Percentiles rank a stretch among this genome's conserved stretches.
phyloP scores from a whole-genome alignment of 2,797 vertebrate genomes.

The Cygnus olor region DNA sequence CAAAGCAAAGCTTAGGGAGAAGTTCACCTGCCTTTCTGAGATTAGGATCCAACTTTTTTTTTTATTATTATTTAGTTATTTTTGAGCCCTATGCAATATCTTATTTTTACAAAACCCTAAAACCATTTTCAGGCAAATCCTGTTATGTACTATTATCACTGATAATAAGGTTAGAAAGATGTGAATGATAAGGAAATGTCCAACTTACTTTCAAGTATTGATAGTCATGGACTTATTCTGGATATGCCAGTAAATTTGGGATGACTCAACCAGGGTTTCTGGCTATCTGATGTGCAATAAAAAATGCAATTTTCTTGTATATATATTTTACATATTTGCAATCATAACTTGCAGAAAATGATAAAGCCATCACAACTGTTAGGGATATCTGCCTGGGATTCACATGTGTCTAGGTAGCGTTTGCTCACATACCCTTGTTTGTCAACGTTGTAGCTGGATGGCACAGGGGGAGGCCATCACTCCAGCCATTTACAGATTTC shows the following conservation, averaged over 20 bases:
- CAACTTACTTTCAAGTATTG: background rate
- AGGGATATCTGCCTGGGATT: background rate
- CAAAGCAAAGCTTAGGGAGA: background rate
- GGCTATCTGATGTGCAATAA: background rate
- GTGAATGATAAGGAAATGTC: background rate
- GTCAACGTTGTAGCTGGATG: background rate
- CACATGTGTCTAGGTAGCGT: accelerated
- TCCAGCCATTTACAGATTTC: background rate
- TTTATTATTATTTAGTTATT: background rate
- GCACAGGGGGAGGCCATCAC: background rate
- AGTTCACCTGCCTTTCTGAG: background rate
- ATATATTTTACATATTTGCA: background rate
- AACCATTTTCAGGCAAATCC: background rate
- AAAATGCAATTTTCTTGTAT: background rate
- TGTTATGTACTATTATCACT: background rate
- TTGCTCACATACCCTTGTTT: background rate
- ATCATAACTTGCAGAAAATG: background rate
- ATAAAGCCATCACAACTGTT: background rate
- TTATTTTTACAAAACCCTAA: background rate
- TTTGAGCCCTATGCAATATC: background rate
- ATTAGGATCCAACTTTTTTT: background rate
- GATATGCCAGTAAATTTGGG: background rate
- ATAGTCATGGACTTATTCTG: background rate
- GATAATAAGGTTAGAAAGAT: background rate
- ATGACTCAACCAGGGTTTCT: background rate